A percentile compares a stretch with the other conserved stretches of the same genome.
These are phyloP conservation scores for Eurosta solidaginis DNA, from an alignment of 1,140 invertebrate species.

Conservation along the genomic window DNA sequence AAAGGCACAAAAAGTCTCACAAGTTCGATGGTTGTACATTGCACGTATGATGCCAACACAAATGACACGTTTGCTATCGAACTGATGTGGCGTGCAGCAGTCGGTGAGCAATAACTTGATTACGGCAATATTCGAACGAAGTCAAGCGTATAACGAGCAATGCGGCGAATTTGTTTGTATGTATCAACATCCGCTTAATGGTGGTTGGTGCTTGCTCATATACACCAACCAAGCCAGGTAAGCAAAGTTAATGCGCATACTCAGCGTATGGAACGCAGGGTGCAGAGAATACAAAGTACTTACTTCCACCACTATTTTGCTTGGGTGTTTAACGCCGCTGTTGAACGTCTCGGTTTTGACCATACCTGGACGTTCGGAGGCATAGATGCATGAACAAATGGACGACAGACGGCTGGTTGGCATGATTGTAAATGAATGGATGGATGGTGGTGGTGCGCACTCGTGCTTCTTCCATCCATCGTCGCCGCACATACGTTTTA, in stretches of 20 bases:
- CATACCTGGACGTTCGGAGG: conserved; percentile 16
- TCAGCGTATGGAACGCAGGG: neutral
- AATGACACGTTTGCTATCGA: no score
- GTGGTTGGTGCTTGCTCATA: neutral
- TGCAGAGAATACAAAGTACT: neutral
- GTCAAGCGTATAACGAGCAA: neutral
- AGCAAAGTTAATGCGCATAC: neutral
- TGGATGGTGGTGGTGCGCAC: neutral
- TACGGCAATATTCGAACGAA: neutral
- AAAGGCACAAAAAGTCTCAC: no score
- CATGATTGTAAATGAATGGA: neutral
- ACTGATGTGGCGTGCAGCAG: no score
- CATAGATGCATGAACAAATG: no score
- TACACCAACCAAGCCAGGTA: conserved; percentile 6
- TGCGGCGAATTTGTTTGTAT: neutral
- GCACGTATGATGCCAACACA: no score
- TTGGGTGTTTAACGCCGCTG: neutral
- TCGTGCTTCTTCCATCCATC: neutral
- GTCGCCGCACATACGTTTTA: neutral
- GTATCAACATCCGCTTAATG: neutral
- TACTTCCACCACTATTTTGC: neutral
- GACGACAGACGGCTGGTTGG: neutral
- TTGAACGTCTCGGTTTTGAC: neutral
- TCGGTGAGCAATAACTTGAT: no score
- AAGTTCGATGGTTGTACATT: no score